Evolutionary conservation across 2,113 vertebrate species (phyloP).

Genomic region (Elephas maximus): DNA sequence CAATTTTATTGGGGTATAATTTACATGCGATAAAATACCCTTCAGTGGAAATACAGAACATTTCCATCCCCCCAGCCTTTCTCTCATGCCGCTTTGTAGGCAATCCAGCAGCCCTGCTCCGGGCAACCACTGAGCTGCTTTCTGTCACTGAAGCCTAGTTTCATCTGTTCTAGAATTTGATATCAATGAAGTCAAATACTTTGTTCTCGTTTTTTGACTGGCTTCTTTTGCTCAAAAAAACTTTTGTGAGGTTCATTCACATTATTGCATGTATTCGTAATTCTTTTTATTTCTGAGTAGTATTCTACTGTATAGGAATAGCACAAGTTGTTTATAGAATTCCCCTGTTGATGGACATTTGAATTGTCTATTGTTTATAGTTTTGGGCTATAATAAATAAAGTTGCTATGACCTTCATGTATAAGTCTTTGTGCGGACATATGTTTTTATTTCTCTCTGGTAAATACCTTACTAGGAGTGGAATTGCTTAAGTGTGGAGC

Average conservation of each 20-base stretch:
- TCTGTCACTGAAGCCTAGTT: too few species aligned
- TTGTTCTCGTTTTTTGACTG: neutral
- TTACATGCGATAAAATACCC: neutral
- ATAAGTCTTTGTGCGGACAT: neutral
- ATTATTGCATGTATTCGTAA: neutral
- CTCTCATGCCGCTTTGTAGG: neutral
- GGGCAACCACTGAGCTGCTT: too few species aligned
- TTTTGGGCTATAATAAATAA: neutral
- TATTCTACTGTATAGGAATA: neutral
- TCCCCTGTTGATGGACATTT: neutral
- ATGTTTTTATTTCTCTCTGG: too few species aligned
- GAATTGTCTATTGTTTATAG: neutral
- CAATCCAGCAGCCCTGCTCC: too few species aligned
- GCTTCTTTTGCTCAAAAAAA: neutral
- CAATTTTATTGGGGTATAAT: neutral
- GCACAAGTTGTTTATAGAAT: neutral
- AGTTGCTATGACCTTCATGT: neutral
- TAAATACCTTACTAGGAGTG: too few species aligned
- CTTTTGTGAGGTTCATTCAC: neutral
- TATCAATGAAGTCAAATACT: neutral
- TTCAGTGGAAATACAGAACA: neutral
- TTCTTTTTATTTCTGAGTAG: neutral
- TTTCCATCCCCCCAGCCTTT: neutral
- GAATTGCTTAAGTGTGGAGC: too few species aligned
- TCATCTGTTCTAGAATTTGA: too few species aligned